These are phyloP conservation scores for Cerceris ruficornis DNA, from an alignment of 2,888 invertebrate genomes.

Conservation along the genomic window DNA sequence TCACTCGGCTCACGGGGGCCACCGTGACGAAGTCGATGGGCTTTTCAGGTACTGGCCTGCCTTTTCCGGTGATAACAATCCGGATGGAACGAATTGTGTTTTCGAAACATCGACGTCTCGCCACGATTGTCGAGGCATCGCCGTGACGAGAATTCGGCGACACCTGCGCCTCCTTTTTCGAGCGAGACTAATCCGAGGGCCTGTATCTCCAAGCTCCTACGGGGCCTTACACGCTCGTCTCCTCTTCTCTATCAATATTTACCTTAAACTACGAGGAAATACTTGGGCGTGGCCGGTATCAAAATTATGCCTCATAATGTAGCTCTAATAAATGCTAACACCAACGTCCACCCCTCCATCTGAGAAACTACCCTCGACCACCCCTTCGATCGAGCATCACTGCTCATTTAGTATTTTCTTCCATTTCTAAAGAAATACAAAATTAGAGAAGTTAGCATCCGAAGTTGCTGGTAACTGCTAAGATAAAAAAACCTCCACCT, in stretches of 20 bases:
- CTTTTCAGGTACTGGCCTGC: conserved; percentile 42
- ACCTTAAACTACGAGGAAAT: not conserved
- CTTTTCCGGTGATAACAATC: conserved; percentile 72
- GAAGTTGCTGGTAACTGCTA: too few species aligned
- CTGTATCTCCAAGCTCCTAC: not conserved
- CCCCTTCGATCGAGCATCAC: too few species aligned
- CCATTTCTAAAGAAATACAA: too few species aligned
- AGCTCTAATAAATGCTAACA: not conserved
- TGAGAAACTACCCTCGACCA: too few species aligned
- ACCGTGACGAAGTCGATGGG: conserved; percentile 66
- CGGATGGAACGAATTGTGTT: conserved; percentile 78
- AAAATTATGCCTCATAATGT: not conserved
- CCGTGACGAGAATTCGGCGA: conserved; percentile 60
- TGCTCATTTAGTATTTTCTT: too few species aligned
- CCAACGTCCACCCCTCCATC: not conserved
- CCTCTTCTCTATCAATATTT: not conserved
- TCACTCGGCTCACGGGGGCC: conserved; percentile 21
- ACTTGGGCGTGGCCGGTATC: not conserved
- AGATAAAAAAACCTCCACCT: too few species aligned
- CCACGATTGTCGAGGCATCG: conserved; percentile 55
- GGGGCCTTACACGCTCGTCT: not conserved
- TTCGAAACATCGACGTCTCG: conserved; percentile 75
- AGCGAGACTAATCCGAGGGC: conserved; percentile 42
- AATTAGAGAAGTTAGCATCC: too few species aligned
- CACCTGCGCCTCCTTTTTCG: conserved; percentile 55